These are phyloP conservation scores for Microchrysa polita DNA, from an alignment of 2,888 invertebrate species.

Conservation along the genomic window DNA sequence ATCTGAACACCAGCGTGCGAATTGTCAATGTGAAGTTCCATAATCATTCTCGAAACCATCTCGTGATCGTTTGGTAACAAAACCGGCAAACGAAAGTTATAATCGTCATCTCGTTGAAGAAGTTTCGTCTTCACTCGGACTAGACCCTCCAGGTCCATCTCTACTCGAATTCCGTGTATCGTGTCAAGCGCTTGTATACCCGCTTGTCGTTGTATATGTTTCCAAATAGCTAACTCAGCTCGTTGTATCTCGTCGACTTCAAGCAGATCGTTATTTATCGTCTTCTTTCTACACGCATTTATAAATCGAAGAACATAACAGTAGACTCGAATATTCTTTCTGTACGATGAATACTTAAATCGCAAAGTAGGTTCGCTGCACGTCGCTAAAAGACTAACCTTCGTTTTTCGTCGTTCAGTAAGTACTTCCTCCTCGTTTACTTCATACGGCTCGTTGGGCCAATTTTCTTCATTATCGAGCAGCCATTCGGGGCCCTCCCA, in stretches of 20 bases:
- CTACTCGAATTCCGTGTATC: background rate
- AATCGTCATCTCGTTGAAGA: slow-evolving; percentile 49
- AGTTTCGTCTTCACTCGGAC: slow-evolving; percentile 49
- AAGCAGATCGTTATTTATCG: background rate
- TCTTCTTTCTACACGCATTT: background rate
- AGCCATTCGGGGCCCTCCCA: background rate
- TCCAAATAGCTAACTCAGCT: background rate
- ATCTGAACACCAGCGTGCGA: slow-evolving; percentile 51
- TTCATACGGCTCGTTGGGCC: background rate
- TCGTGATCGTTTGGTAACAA: slow-evolving; percentile 53
- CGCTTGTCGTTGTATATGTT: background rate
- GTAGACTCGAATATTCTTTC: background rate
- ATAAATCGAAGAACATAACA: background rate
- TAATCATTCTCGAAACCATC: slow-evolving; percentile 51
- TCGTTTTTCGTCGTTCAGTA: background rate
- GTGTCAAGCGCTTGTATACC: background rate
- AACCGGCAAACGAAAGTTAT: slow-evolving; percentile 53
- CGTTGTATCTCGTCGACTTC: background rate
- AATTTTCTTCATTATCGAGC: background rate
- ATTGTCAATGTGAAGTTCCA: slow-evolving; percentile 34
- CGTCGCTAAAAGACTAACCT: background rate
- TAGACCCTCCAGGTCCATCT: slow-evolving; percentile 48
- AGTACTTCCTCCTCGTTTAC: background rate
- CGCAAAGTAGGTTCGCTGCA: background rate
- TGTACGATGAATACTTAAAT: slow-evolving; percentile 1